Evolutionary conservation across 2,888 invertebrate genomes (phyloP), one percentile per base, ranked within the genome.

Genomic region (Luffia ferchaultella): DNA sequence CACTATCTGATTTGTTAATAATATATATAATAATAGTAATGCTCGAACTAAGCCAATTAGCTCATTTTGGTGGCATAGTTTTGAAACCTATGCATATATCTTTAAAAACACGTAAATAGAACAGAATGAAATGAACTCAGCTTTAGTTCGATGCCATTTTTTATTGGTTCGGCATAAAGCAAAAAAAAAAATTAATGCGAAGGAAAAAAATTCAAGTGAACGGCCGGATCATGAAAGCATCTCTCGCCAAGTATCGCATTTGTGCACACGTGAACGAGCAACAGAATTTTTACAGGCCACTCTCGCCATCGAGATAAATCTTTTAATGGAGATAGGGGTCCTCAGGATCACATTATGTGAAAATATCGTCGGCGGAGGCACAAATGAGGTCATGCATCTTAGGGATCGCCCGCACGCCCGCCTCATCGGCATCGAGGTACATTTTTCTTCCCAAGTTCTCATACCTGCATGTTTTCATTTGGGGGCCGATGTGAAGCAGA

Each of bases 241-340:
- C 30, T 3, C 30, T 30, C 30, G 5, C 12, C 30, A 12, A 3
- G 30, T 12, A 12, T 30, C 30, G 30, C 30, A 30, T 30, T 7
- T 12, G 30, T 12, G 12, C 30, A 30, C 30, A 7, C 30, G 30
- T n/a, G n/a, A 46, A 48, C 48, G 30, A 30, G 48, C 48, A 43
- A 19, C 43, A 20, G 42, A 45, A 43, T 58, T 59, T 61, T 62
- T 57, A 58, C 59, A 59, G 59, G 62, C 64, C 58, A 61, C 58
- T 59, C 60, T 61, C 59, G 59, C 63, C 61, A 65, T 69, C 64
- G 61, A 70, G 69, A 74, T 75, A 73, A 74, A 74, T 73, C 69
- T 72, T 64, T 54, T 57, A 54, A 57, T 57, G 56, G 54, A 68
- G 69, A 71, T 70, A 68, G 67, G 64, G 63, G 65, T 65, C 65